Base-by-base conservation (phyloP, 92 coral and sea anemone genomes). In the Epizoanthus scotinus region DNA sequence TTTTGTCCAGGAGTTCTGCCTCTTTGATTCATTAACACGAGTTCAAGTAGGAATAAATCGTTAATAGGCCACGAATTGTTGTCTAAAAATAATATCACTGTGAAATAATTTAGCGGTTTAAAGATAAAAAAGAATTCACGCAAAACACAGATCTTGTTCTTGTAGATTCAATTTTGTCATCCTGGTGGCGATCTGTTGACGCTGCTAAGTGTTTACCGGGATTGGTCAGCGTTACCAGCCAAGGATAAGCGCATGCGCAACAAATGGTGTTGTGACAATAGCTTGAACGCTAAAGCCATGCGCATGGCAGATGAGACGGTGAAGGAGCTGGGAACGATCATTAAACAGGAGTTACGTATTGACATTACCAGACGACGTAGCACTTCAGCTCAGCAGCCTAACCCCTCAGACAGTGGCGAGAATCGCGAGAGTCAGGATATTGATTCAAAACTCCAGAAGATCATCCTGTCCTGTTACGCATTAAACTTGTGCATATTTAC, bases 101-200 rank as follows among this genome's bases (percentile, higher is more conserved):
- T 40, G 5, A 40, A 9, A 3, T 13, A 44, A 44, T 8, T 44
- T 44, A 44, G 50, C 50, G 1, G 50, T 44, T 7, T 8, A 13
- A 6, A 44, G 12, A 6, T 44, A 44, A 2, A 40, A 40, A 40
- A 44, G 10, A 44, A 44, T 44, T 44, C 50, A 13, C 12, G 50
- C 12, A 7, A 0, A 44, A 8, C 19, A 13, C 6, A 10, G 18
- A 1, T 9, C 29, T 64, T 21, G 40, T 59, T 18, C 58, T 75
- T 50, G 9, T n/a, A 75, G 81, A 75, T 75, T 64, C 91, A 84
- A 62, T 95, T 95, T 84, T 95, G 98, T 54, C 93, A 90, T 20
- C 84, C 86, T 52, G 94, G 92, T 21, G 98, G 98, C 8, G 98
- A 95, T 81, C 85, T 95, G 67, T 77, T 95, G 77, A 95, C 98